phyloP scores from a whole-genome alignment of 64 coral and sea anemone species.

The Montipora cactus region DNA sequence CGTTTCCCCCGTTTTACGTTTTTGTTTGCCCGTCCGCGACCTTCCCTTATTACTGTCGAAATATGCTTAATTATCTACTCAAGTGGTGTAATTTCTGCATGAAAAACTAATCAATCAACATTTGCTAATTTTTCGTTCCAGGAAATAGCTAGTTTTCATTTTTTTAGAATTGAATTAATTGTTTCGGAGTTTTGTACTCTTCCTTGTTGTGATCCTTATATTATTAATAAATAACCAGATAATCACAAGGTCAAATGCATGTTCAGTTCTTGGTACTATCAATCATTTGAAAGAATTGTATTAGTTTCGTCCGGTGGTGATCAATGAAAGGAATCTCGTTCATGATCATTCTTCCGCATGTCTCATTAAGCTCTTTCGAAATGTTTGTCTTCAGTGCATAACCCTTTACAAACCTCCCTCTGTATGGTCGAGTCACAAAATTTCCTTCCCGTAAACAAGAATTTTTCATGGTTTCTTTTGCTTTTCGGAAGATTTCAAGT shows the following conservation, averaged over 20 bases:
- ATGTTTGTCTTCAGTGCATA: conserved; percentile 11
- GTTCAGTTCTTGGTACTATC: neutral
- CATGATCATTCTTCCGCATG: conserved; percentile 25
- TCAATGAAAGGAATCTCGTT: conserved; percentile 30
- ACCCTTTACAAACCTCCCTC: conserved; percentile 7
- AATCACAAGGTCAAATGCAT: neutral
- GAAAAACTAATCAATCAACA: no score
- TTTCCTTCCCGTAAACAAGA: conserved; percentile 14
- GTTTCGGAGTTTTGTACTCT: no score
- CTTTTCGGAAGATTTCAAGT: neutral
- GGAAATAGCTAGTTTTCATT: no score
- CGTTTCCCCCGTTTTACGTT: no score
- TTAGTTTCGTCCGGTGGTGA: neutral
- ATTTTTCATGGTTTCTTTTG: neutral
- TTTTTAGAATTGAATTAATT: no score
- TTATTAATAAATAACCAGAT: no score
- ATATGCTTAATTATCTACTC: no score
- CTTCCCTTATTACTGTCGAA: no score
- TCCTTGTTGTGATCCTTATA: no score
- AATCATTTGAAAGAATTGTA: neutral
- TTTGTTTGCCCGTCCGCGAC: no score
- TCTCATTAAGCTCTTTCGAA: neutral
- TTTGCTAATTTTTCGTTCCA: no score
- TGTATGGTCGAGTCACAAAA: conserved; percentile 12
- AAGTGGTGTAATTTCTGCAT: no score